These are phyloP conservation scores for Cephus cinctus DNA, from an alignment of 1,140 invertebrate species.

Conservation along the genomic window DNA sequence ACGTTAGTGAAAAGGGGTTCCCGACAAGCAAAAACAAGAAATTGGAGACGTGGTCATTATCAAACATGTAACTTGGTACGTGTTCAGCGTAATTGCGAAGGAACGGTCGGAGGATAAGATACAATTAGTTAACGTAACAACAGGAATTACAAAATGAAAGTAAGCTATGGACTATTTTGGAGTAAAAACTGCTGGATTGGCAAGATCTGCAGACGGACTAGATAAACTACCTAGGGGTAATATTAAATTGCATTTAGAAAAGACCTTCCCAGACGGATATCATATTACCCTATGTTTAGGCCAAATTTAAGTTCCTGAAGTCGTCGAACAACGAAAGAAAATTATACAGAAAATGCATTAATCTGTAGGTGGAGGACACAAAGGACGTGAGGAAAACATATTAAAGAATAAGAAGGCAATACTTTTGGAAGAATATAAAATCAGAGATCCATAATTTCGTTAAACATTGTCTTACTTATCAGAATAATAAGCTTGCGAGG, in stretches of 20 bases:
- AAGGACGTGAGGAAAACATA: constrained; percentile 36
- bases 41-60: too few species aligned
- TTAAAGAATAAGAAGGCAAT: constrained; percentile 36
- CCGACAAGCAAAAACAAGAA: too few species aligned
- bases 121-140: not conserved
- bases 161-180: constrained; percentile 9
- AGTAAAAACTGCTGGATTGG: not conserved
- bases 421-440: constrained; percentile 42
- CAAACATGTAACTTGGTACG: too few species aligned
- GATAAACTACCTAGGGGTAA: constrained; percentile 8
- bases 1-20: too few species aligned
- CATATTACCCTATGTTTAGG: constrained; percentile 18
- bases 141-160: not conserved
- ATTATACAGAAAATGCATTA: constrained; percentile 41
- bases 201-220: not conserved
- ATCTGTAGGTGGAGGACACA: constrained; percentile 36
- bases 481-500: constrained; percentile 38
- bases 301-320: constrained; percentile 17
- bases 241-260: constrained; percentile 2
- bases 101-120: not conserved
- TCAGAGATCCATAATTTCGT: constrained; percentile 39
- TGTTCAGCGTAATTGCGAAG: too few species aligned
- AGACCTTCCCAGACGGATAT: not conserved
- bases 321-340: constrained; percentile 31
- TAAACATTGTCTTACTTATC: constrained; percentile 34